Percentiles rank a stretch among this genome's conserved stretches.
Conservation (phyloP, 2,888 invertebrate genomes). For the Sisyra terminalis region DNA sequence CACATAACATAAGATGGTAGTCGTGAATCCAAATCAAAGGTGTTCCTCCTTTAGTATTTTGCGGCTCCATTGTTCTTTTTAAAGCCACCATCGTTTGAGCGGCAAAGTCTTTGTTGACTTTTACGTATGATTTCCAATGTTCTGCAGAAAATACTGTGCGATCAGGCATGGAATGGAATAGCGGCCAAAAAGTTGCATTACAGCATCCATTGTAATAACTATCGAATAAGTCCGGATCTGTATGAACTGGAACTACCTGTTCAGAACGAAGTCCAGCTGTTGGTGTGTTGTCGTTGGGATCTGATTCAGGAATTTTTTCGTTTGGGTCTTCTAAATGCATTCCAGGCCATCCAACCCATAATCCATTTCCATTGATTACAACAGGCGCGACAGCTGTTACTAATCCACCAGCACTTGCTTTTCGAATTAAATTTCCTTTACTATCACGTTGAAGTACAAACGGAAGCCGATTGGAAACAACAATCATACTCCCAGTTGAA, state of each 20-base stretch:
- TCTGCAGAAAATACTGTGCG: slow-evolving; percentile 67
- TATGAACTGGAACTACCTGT: slow-evolving; percentile 56
- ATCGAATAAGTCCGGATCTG: slow-evolving; percentile 61
- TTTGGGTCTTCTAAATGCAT: slow-evolving; percentile 61
- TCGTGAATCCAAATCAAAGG: slow-evolving; percentile 91
- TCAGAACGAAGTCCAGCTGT: slow-evolving; percentile 66
- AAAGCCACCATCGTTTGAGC: slow-evolving; percentile 57
- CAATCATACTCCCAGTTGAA: slow-evolving; percentile 58
- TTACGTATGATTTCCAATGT: slow-evolving; percentile 68
- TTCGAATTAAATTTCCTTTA: slow-evolving; percentile 56
- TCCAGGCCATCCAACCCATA: slow-evolving; percentile 89
- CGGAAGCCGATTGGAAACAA: slow-evolving; percentile 80
- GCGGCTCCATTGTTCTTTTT: slow-evolving; percentile 26
- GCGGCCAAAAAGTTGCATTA: slow-evolving; percentile 83
- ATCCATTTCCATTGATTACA: slow-evolving; percentile 65
- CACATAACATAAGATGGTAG: slow-evolving; percentile 84
- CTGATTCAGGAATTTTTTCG: slow-evolving; percentile 72
- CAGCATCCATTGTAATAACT: slow-evolving; percentile 87
- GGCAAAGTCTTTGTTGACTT: slow-evolving; percentile 70
- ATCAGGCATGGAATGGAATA: slow-evolving; percentile 87
- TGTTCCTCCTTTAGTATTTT: slow-evolving; percentile 23
- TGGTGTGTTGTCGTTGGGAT: slow-evolving; percentile 70
- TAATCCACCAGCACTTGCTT: slow-evolving; percentile 79
- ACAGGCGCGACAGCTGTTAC: slow-evolving; percentile 86
- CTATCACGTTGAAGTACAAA: slow-evolving; percentile 66